phyloP scores from a whole-genome alignment of 2,888 invertebrate species.

The Hypercompe scribonia region DNA sequence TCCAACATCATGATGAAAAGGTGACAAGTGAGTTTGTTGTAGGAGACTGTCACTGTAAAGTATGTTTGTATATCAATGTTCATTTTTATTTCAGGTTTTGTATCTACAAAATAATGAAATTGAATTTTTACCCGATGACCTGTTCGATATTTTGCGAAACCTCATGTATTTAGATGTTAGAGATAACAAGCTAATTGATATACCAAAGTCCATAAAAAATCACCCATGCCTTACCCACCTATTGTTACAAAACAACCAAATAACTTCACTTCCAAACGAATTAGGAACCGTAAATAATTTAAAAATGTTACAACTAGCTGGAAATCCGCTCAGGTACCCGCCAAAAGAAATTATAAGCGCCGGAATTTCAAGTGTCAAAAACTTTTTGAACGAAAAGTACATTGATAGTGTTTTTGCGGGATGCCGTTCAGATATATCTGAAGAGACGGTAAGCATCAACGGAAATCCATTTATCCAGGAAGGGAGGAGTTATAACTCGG shows the following conservation, averaged over 20 bases:
- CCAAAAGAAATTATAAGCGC: slow-evolving; percentile 81
- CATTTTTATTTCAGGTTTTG: slow-evolving; percentile 70
- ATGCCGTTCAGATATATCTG: slow-evolving; percentile 70
- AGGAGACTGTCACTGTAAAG: not conserved
- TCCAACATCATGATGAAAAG: not conserved
- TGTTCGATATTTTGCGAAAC: slow-evolving; percentile 85
- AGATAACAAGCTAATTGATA: slow-evolving; percentile 84
- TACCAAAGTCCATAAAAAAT: slow-evolving; percentile 86
- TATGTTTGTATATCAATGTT: not conserved
- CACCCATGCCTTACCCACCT: slow-evolving; percentile 88
- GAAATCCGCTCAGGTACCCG: slow-evolving; percentile 88
- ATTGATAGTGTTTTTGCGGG: slow-evolving; percentile 63
- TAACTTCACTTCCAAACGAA: slow-evolving; percentile 87
- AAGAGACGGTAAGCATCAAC: slow-evolving; percentile 55
- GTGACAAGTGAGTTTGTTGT: not conserved
- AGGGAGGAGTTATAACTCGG: slow-evolving; percentile 73
- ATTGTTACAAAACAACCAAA: slow-evolving; percentile 88
- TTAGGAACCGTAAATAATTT: slow-evolving; percentile 87
- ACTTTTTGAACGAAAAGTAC: slow-evolving; percentile 73
- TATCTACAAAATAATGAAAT: slow-evolving; percentile 86
- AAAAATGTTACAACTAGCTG: slow-evolving; percentile 87
- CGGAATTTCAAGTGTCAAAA: slow-evolving; percentile 76
- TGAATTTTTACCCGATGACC: slow-evolving; percentile 82
- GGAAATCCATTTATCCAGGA: slow-evolving; percentile 54
- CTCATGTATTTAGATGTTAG: slow-evolving; percentile 89